Evolutionary conservation across 2,888 invertebrate species (phyloP).

Genomic region (Mechanitis messenoides): DNA sequence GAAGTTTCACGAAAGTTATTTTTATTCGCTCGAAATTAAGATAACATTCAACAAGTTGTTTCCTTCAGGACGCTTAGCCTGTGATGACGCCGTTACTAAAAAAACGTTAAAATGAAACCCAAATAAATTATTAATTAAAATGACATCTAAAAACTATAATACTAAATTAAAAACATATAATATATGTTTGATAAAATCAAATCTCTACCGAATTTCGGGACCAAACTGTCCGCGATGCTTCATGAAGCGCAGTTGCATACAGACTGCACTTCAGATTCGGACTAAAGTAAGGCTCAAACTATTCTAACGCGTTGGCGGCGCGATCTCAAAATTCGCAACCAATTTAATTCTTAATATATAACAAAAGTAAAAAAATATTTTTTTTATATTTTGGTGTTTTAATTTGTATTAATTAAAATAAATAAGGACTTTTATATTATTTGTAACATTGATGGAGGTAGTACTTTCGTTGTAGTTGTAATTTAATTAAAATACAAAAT

Average conservation of each 20-base stretch:
- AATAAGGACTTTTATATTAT: too few relatives aligned
- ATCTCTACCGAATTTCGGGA: slow-evolving; percentile 12
- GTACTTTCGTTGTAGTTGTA: too few relatives aligned
- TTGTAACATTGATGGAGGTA: too few relatives aligned
- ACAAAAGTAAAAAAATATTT: too few relatives aligned
- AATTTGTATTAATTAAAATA: too few relatives aligned
- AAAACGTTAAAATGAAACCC: not conserved
- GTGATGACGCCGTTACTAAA: slow-evolving; percentile 3
- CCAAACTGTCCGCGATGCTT: slow-evolving; percentile 19
- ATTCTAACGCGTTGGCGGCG: not conserved
- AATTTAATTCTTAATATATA: too few relatives aligned
- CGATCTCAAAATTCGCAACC: not conserved
- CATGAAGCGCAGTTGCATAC: slow-evolving; percentile 32
- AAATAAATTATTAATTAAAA: not conserved
- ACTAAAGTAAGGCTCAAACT: slow-evolving; percentile 1
- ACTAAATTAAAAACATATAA: not conserved
- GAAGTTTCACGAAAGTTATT: not conserved
- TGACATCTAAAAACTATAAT: not conserved
- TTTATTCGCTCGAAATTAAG: not conserved
- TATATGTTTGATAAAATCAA: not conserved
- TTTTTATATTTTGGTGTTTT: too few relatives aligned
- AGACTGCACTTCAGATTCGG: slow-evolving; percentile 29
- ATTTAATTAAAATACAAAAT: too few relatives aligned
- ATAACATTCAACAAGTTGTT: slow-evolving; percentile 25
- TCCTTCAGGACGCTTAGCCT: slow-evolving; percentile 12